A percentile compares a stretch with the other conserved stretches of the same genome.
Evolutionary conservation across 2,113 vertebrate species (phyloP).

Genomic region (Chaetorhynchus papuensis): DNA sequence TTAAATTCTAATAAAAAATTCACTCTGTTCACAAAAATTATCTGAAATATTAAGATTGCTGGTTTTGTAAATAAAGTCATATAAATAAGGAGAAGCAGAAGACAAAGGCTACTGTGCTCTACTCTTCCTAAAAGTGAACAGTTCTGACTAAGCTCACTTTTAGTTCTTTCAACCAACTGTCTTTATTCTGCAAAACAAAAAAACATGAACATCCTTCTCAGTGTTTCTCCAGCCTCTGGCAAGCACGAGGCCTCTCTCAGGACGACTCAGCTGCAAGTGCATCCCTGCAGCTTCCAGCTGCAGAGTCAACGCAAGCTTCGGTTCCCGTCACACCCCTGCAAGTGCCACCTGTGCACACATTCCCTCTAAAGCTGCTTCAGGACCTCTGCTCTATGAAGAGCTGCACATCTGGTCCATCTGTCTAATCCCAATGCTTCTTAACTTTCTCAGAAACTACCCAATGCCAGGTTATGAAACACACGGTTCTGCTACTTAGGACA

Average conservation of each 20-base stretch:
- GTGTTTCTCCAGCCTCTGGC: neutral
- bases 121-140: neutral
- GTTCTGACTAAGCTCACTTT: neutral
- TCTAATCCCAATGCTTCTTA: neutral
- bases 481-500: accelerated
- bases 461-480: neutral
- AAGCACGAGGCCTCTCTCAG: accelerated
- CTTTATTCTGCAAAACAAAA: neutral
- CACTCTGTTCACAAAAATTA: neutral
- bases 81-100: neutral
- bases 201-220: neutral
- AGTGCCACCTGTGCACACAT: neutral
- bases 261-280: neutral
- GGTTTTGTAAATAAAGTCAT: neutral
- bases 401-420: neutral
- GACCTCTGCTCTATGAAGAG: neutral
- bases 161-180: neutral
- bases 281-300: neutral
- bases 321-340: accelerated
- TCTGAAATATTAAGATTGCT: neutral
- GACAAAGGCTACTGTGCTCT: neutral
- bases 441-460: neutral
- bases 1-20: neutral
- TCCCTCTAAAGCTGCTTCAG: neutral
- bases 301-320: neutral